Evolutionary conservation across 53 echinoderm and acorn worm species (phyloP).

Genomic region (Henricia sp.): DNA sequence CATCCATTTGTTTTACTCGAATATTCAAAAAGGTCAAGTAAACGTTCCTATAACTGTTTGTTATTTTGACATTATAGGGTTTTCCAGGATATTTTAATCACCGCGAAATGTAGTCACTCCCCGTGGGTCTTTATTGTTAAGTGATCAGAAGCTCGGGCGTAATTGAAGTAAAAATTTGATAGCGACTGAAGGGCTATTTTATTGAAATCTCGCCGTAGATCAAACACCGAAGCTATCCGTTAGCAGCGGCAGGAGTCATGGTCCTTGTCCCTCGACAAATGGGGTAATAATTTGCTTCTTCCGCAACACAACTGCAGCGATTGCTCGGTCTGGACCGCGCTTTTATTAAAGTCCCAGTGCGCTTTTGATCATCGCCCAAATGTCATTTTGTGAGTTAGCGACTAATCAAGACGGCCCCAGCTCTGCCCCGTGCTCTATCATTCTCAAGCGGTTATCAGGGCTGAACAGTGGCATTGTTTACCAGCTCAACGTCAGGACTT

Average conservation of each 20-base stretch:
- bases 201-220: neutral
- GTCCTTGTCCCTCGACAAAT: slow-evolving; percentile 23
- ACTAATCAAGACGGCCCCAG: slow-evolving; percentile 3
- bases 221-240: neutral
- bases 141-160: neutral
- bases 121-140: neutral
- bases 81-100: no score
- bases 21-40: no score
- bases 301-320: slow-evolving; percentile 15
- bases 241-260: slow-evolving; percentile 11
- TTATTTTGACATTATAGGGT: no score
- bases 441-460: neutral
- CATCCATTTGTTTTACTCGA: no score
- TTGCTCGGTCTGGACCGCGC: neutral
- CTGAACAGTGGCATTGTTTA: slow-evolving; percentile 25
- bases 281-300: slow-evolving; percentile 48
- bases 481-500: slow-evolving; percentile 3
- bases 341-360: slow-evolving; percentile 9
- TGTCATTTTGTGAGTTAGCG: slow-evolving; percentile 48
- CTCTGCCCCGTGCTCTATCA: neutral
- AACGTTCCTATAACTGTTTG: no score
- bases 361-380: slow-evolving; percentile 34
- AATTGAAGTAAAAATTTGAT: slow-evolving; percentile 34
- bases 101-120: no score
- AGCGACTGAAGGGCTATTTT: slow-evolving; percentile 36